Base-by-base conservation (phyloP, 2,113 vertebrate species). In the Trachemys scripta region DNA sequence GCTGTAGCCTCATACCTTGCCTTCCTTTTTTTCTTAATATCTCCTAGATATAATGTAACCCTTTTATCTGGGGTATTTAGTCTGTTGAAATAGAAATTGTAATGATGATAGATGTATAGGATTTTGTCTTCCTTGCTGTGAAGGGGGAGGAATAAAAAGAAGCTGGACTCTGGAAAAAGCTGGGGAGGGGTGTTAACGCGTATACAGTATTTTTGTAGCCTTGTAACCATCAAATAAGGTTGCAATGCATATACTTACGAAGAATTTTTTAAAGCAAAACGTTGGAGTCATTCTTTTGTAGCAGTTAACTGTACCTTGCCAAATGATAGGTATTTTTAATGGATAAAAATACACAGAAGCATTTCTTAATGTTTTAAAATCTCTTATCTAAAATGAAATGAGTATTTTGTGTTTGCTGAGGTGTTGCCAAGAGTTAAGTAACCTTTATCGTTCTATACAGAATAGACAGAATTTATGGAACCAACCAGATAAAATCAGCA, bases 41-140 rank as follows among this genome's bases (percentile, higher is more conserved):
- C 81, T 96, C 95, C 80, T 88, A 90, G 75, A 85, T 86, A 57
- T 92, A 95, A 86, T 95, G 87, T 54, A 96, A 75, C 69, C 93
- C 89, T 95, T 97, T 31, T 82, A 93, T 89, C 86, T 69, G 22
- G 7, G 57, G 96, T 95, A 91, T 97, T 97, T 98, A 89, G 94
- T 95, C 96, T 95, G 81, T 87, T 96, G 87, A 95, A 90, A 85
- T 90, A 69, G 80, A 97, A 96, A 90, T 87, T 96, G 11, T 80
- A 90, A 69, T 93, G 25, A 94, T 82, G 81, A 82, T 82, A 93
- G 89, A 89, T 92, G 79, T 27, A 47, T 31, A 94, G 56, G 19
- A 89, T 94, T 97, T 97, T 96, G 31, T 92, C 54, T 97, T 2
- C 5, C 2, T 5, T 8, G 19, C 19, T 16, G 2, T 1, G 6